A percentile compares a stretch with the other conserved stretches of the same genome.
Conservation (phyloP, 2,797 vertebrate genomes). For the Bothrops alternatus region DNA sequence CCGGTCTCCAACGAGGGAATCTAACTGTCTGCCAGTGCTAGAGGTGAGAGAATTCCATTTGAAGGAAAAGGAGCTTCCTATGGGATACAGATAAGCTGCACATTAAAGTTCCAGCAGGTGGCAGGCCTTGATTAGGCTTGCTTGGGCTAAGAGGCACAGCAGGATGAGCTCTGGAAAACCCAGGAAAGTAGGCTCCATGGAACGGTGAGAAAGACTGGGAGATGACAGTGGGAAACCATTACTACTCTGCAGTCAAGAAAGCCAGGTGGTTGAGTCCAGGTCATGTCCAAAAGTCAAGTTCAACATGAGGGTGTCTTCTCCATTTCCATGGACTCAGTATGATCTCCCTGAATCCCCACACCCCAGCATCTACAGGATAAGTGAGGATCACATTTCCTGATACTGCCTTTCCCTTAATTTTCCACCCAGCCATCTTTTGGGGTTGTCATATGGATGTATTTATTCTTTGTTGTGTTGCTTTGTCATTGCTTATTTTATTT, state of each 20-base stretch:
- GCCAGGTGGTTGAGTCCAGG: background rate
- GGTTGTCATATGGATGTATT: background rate
- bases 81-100: background rate
- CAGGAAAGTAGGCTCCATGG: background rate
- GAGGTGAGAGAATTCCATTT: background rate
- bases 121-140: background rate
- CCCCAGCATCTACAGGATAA: background rate
- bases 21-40: background rate
- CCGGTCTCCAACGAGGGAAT: background rate
- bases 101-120: background rate
- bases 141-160: background rate
- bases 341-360: background rate
- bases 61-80: background rate
- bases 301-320: background rate
- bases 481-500: background rate
- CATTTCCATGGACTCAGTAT: background rate
- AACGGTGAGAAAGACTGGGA: background rate
- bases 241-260: background rate
- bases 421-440: background rate
- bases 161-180: background rate
- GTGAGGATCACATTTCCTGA: background rate
- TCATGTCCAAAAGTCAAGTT: background rate
- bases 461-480: background rate
- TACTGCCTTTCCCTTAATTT: background rate
- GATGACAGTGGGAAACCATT: background rate